Evolutionary conservation across 2,888 invertebrate species (phyloP).

Genomic region (Chelonus formosanus): DNA sequence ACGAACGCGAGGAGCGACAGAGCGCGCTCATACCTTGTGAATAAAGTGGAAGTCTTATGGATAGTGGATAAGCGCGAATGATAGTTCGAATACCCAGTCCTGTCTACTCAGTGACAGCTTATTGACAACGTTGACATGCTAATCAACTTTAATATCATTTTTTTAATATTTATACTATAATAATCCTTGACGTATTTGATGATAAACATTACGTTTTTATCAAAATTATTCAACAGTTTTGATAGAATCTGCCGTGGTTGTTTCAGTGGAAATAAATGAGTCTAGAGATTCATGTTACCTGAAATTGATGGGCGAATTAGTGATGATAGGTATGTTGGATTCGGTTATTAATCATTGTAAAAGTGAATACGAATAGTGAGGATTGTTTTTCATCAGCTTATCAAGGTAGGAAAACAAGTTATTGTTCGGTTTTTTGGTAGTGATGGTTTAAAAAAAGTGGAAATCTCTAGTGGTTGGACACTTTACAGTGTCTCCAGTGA

Average conservation of each 20-base stretch:
- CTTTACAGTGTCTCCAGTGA: constrained; percentile 14
- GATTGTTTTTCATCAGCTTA: background rate
- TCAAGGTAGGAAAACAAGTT: too few species aligned
- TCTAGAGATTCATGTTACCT: too few species aligned
- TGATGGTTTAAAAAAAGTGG: background rate
- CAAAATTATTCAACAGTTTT: too few species aligned
- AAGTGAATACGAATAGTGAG: too few species aligned
- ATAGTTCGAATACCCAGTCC: constrained; percentile 38
- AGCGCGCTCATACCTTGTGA: constrained; percentile 46
- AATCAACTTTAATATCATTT: constrained; percentile 20
- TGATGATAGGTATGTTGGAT: too few species aligned
- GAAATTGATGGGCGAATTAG: too few species aligned
- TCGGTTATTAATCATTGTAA: background rate
- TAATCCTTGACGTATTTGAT: too few species aligned
- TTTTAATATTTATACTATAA: too few species aligned
- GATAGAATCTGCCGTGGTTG: too few species aligned
- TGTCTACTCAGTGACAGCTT: background rate
- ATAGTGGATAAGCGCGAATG: constrained; percentile 44
- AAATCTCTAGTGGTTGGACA: constrained; percentile 14
- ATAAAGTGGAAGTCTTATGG: constrained; percentile 46
- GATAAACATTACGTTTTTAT: too few species aligned
- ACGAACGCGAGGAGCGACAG: constrained; percentile 19
- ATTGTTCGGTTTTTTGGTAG: background rate
- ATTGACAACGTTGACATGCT: constrained; percentile 38
- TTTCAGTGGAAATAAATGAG: too few species aligned